Evolutionary conservation across 2,113 vertebrate species (phyloP), one percentile per base, ranked within the genome.

Genomic region (Ranitomeya variabilis): DNA sequence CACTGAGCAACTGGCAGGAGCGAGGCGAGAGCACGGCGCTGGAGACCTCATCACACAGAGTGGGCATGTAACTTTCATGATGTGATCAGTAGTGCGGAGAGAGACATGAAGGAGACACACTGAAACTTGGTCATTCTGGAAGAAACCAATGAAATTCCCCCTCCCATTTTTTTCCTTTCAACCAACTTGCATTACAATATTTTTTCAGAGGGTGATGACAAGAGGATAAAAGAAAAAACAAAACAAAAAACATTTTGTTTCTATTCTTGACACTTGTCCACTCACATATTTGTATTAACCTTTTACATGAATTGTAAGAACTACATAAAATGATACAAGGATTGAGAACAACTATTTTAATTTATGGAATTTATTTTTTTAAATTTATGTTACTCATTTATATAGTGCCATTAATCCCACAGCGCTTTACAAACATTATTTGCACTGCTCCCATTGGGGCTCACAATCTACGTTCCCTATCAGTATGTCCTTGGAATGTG

Each of bases 1-100:
- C 67, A 26, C 37, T 89, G 87, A 89, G 82, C 87, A 89, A 19
- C 87, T 89, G 87, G 81, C 87, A 89, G 87, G 82, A 89, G 73
- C 69, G 37, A 89, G 64, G 51, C 69, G 69, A 62, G 80, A 83
- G 87, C 9, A 59, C 15, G 57, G 87, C 81, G 45, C 87, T 89
- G 71, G 57, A 79, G 73, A 85, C 73, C 87, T 79, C 81, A 78
- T 89, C 60, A 78, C 82, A 85, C 45, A 31, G 87, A 83, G 82
- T 52, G 82, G 80, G 74, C 81, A 89, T 89, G 87, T 85, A 85
- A 55, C 81, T 77, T 85, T 52, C 82, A 89, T 89, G 87, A 89
- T 89, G 82, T 85, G 87, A 89, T 89, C 87, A 89, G 73, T 71
- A 85, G 87, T 64, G 87, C 74, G 82, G 74, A 82, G 82, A 89